Percentiles rank a stretch among this genome's conserved stretches.
phyloP scores from a whole-genome alignment of 2,797 vertebrate genomes.

The Passerculus sandwichensis region DNA sequence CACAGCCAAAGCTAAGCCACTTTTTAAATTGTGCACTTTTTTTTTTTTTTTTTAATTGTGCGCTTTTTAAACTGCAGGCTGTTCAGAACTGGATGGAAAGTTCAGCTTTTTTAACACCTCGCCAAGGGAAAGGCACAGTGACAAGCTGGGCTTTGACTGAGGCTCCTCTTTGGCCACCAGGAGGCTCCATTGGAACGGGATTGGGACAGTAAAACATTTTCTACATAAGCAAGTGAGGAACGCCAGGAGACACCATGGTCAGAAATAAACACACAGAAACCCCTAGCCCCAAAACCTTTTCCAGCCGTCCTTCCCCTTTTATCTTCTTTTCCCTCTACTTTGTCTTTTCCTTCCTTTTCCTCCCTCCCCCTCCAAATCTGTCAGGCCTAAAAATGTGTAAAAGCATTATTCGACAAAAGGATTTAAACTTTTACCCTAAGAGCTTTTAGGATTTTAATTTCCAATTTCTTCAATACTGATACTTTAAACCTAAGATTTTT shows the following conservation, averaged over 20 bases:
- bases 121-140: background rate
- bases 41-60: background rate
- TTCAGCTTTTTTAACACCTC: background rate
- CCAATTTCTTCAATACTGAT: too few species aligned
- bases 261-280: background rate
- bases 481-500: background rate
- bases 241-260: fast-evolving
- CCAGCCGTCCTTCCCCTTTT: background rate
- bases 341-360: background rate
- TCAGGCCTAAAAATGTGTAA: background rate
- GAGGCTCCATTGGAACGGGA: background rate
- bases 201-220: background rate
- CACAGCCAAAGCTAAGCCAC: background rate
- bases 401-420: background rate
- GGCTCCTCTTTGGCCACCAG: background rate
- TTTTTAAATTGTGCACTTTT: background rate
- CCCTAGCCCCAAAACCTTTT: background rate
- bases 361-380: background rate
- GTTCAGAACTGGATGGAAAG: background rate
- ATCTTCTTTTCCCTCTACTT: background rate
- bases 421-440: background rate
- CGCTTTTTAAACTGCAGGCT: background rate
- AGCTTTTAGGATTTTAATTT: background rate
- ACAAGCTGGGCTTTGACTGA: background rate
- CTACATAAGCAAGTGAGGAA: background rate